These are phyloP conservation scores for Macrosoma leucophasiata DNA, from an alignment of 2,888 invertebrate genomes.

Conservation along the genomic window DNA sequence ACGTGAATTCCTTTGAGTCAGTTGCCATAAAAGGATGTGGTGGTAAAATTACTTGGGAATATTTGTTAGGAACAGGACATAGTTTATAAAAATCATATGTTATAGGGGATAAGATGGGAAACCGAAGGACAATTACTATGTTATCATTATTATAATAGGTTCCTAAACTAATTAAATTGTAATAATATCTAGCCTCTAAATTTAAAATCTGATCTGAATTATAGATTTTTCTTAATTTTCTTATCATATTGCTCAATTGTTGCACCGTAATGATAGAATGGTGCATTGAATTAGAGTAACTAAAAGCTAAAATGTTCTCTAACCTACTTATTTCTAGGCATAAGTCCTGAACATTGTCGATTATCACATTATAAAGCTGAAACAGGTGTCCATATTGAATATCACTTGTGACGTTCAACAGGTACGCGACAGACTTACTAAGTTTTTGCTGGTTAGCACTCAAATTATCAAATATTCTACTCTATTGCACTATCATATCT, in stretches of 20 bases:
- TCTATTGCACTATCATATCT: neutral
- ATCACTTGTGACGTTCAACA: neutral
- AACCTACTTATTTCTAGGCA: conserved; percentile 1
- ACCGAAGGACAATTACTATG: conserved; percentile 1
- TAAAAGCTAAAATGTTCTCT: conserved; percentile 9
- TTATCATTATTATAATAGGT: conserved; percentile 1
- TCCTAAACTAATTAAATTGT: conserved; percentile 3
- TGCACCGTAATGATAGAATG: conserved; percentile 6
- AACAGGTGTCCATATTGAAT: neutral
- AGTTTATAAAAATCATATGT: conserved; percentile 2
- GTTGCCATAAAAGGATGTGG: conserved; percentile 5
- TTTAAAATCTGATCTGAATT: conserved; percentile 2
- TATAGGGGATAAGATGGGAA: conserved; percentile 1
- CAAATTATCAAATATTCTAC: neutral
- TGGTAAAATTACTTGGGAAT: conserved; percentile 2
- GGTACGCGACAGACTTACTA: neutral
- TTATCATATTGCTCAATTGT: conserved; percentile 3
- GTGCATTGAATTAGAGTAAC: conserved; percentile 3
- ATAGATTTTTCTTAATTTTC: neutral
- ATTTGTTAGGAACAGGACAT: conserved; percentile 4
- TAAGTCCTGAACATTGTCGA: conserved; percentile 4
- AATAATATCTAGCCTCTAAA: conserved; percentile 3
- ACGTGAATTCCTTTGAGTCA: conserved; percentile 3
- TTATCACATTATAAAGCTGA: conserved; percentile 2
- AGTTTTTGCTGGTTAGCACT: neutral